A percentile compares a stretch with the other conserved stretches of the same genome.
phyloP scores from a whole-genome alignment of 2,797 vertebrate species.

The Gambelia wislizenii region DNA sequence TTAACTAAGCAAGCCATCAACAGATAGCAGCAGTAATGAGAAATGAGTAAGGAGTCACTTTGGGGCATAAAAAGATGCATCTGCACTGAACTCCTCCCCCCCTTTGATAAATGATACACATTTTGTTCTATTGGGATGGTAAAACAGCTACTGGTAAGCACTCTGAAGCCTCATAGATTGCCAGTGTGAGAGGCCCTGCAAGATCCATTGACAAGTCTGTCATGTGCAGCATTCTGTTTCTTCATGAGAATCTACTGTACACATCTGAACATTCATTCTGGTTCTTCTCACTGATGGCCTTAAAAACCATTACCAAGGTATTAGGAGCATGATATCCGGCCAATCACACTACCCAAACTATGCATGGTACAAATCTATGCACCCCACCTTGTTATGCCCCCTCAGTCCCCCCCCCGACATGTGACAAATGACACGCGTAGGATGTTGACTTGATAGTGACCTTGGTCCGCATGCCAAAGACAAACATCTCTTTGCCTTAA shows the following conservation, averaged over 20 bases:
- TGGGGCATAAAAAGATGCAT: not conserved
- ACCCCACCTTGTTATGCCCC: not conserved
- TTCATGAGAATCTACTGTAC: not conserved
- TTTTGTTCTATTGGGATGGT: not conserved
- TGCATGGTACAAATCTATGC: not conserved
- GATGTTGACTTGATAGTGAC: not conserved
- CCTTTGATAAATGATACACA: not conserved
- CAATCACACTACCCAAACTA: not conserved
- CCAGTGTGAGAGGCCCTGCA: not conserved
- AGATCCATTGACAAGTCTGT: not conserved
- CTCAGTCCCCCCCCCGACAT: no score
- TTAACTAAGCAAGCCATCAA: not conserved
- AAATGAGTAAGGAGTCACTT: not conserved
- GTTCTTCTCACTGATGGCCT: not conserved
- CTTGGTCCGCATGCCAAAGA: not conserved
- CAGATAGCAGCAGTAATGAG: not conserved
- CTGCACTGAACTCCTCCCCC: not conserved
- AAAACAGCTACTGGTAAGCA: not conserved
- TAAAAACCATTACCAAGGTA: not conserved
- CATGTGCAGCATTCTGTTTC: not conserved
- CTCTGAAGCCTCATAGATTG: not conserved
- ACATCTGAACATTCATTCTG: not conserved
- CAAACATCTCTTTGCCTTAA: not conserved
- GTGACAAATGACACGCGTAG: not conserved
- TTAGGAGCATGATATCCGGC: not conserved